Evolutionary conservation across 2,797 vertebrate genomes (phyloP), one percentile per base, ranked within the genome.

Genomic region (Apogon hyalosoma): DNA sequence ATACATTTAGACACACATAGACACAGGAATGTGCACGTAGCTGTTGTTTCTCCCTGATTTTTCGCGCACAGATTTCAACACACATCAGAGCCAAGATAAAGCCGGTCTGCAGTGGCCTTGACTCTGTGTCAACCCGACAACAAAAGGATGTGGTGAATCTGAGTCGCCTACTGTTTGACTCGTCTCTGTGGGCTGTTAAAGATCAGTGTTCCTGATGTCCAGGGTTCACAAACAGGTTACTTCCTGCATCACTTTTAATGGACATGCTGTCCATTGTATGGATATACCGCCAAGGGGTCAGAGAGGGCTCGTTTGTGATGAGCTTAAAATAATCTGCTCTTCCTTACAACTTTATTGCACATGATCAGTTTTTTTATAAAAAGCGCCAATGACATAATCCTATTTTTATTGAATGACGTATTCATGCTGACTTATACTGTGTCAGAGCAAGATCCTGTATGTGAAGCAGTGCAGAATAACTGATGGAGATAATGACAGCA

Each of bases 91-190:
- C 74, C 85, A 83, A 86, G 86, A 87, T 86, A 81, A 87, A 88
- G 84, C 69, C 69, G 28, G 28, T 80, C 69, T 86, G 84, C 75
- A 72, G 70, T 77, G 87, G 84, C 90, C 91, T 92, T 92, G 90
- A 90, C 91, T 87, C 83, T 88, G 31, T 54, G 46, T 75, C 55
- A 66, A 73, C 80, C 86, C 63, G 52, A 88, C 90, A 89, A 91
- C 87, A 87, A 88, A 89, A 87, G 90, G 90, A 90, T 89, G 83
- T 85, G 80, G 80, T 75, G 77, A 79, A 85, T 87, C 70, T 84
- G 79, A 79, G 85, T 81, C 36, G 70, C 76, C 82, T 84, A 83
- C 82, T 82, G 83, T 87, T 83, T 79, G 81, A 83, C 75, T 80
- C 28, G 69, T 87, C 85, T 85, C 80, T 54, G 72, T 21, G 78